phyloP scores from a whole-genome alignment of 2,888 invertebrate species.

The Chaetogeoica ovagalla region DNA sequence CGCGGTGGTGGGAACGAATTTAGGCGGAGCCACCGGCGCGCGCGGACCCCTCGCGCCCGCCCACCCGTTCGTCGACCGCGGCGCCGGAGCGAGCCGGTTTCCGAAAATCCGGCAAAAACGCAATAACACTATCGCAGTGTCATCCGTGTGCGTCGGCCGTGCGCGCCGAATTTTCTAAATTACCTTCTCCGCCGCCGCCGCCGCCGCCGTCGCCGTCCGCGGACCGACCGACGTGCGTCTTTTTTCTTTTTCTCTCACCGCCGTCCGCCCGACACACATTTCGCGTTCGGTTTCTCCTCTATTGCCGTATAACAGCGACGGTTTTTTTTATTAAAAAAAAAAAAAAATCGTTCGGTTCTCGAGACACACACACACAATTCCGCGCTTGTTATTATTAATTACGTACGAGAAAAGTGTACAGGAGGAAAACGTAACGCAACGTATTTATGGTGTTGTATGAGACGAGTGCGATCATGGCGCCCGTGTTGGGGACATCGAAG shows the following conservation, averaged over 20 bases:
- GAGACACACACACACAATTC: too few species aligned
- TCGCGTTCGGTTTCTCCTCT: too few species aligned
- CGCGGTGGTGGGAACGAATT: slow-evolving; percentile 50
- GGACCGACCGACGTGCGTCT: too few species aligned
- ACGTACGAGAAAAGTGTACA: too few species aligned
- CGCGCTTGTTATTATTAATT: too few species aligned
- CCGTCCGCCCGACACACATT: too few species aligned
- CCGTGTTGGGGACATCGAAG: slow-evolving; percentile 37
- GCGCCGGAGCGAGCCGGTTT: slow-evolving; percentile 49
- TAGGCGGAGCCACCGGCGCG: slow-evolving; percentile 35
- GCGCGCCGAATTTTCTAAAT: background rate
- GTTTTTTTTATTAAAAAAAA: too few species aligned
- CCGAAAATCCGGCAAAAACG: slow-evolving; percentile 45
- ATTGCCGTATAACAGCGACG: too few species aligned
- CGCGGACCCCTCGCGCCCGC: slow-evolving; percentile 47
- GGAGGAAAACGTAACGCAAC: background rate
- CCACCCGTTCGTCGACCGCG: slow-evolving; percentile 25
- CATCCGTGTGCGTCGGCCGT: slow-evolving; percentile 29
- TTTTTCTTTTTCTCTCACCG: too few species aligned
- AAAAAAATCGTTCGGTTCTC: too few species aligned
- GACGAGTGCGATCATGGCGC: slow-evolving; percentile 20
- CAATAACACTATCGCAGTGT: slow-evolving; percentile 43
- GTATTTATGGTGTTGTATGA: background rate
- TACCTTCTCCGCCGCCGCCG: too few species aligned
- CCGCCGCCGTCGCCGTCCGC: background rate